phyloP scores from a whole-genome alignment of 2,113 vertebrate species.

The Syngnathus floridae region DNA sequence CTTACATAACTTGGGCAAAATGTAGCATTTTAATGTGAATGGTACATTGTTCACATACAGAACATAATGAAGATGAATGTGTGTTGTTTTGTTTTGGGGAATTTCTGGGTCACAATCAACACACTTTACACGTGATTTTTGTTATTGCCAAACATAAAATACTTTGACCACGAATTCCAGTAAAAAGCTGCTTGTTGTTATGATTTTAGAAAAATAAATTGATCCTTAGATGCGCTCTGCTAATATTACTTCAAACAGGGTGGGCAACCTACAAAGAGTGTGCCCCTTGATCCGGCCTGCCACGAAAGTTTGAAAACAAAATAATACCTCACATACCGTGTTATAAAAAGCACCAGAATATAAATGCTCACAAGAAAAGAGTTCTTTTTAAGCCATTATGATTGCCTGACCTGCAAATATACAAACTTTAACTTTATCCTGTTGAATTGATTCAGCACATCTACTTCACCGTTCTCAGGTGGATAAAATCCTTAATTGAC shows the following conservation, averaged over 20 bases:
- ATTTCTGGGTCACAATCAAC: conserved; percentile 12
- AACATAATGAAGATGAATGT: conserved; percentile 16
- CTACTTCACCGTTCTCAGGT: neutral
- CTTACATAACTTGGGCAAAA: neutral
- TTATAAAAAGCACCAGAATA: neutral
- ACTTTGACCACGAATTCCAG: conserved; percentile 12
- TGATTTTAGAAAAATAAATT: neutral
- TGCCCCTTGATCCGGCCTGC: neutral
- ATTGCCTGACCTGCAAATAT: neutral
- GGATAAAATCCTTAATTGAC: neutral
- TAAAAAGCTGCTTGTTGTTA: conserved; percentile 8
- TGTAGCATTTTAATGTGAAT: conserved; percentile 27
- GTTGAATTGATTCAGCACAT: neutral
- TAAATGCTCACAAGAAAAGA: neutral
- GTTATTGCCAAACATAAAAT: neutral
- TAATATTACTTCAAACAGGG: neutral
- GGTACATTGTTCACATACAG: conserved; percentile 24
- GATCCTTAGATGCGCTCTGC: neutral
- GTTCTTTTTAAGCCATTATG: neutral
- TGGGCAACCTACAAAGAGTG: neutral
- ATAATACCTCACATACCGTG: neutral
- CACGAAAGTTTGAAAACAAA: neutral
- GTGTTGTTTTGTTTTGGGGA: conserved; percentile 8
- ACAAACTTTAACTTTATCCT: neutral
- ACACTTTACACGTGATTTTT: conserved; percentile 1